Evolutionary conservation across 2,113 vertebrate species (phyloP).

Genomic region (Picathartes gymnocephalus): DNA sequence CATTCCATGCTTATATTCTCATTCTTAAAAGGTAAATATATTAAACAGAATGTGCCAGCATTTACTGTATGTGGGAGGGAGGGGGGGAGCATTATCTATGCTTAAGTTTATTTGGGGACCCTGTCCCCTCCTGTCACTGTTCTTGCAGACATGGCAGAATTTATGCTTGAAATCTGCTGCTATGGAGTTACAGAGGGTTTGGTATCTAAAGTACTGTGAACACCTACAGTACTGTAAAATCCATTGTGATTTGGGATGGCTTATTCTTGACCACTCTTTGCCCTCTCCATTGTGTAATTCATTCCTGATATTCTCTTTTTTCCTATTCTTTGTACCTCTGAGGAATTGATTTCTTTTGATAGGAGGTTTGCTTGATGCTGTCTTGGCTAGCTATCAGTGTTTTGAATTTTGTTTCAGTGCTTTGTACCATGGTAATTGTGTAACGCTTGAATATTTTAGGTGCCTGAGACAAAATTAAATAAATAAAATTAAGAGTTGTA

Average conservation of each 20-base stretch:
- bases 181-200: background rate
- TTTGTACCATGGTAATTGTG: background rate
- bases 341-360: constrained; percentile 10
- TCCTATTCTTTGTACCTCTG: background rate
- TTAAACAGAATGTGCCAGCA: background rate
- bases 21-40: background rate
- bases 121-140: background rate
- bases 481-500: background rate
- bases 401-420: background rate
- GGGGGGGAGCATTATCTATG: background rate
- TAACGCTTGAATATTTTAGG: background rate
- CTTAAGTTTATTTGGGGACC: background rate
- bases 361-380: background rate
- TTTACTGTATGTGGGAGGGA: background rate
- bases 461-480: background rate
- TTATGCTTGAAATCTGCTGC: background rate
- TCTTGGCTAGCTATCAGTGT: constrained; percentile 9
- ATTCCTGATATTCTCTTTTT: background rate
- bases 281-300: background rate
- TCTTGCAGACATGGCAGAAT: background rate
- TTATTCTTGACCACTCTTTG: background rate
- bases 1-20: background rate
- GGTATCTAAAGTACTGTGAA: background rate
- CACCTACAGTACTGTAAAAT: background rate
- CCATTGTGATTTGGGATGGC: background rate